Evolutionary conservation across 2,888 invertebrate species (phyloP).

Genomic region (Andrena fulva): DNA sequence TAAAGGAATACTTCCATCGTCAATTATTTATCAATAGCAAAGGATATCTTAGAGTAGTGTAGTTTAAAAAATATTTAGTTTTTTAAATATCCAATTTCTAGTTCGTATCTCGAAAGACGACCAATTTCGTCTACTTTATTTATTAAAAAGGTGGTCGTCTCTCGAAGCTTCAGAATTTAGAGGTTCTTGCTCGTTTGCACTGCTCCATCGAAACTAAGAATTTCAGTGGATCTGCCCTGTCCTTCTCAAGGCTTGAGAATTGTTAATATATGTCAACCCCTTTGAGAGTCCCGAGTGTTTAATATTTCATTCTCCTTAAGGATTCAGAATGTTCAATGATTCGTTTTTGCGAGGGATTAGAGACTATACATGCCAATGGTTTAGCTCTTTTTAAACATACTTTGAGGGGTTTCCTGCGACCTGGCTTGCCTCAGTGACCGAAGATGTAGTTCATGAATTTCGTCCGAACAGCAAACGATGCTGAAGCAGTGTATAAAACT

Average conservation of each 20-base stretch:
- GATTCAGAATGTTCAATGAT: not conserved
- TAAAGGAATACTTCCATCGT: too few relatives aligned
- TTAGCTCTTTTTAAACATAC: not conserved
- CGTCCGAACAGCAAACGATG: not conserved
- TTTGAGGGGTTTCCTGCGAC: not conserved
- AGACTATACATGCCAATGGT: not conserved
- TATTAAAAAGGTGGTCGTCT: not conserved
- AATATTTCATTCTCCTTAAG: conserved; percentile 2
- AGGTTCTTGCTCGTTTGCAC: not conserved
- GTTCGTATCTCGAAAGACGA: not conserved
- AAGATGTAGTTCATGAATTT: conserved; percentile 4
- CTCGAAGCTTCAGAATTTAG: not conserved
- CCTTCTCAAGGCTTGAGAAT: not conserved
- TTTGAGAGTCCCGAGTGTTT: not conserved
- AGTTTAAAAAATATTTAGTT: too few relatives aligned
- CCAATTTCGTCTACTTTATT: not conserved
- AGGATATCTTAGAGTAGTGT: too few relatives aligned
- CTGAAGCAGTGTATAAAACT: not conserved
- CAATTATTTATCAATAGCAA: too few relatives aligned
- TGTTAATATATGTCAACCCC: not conserved
- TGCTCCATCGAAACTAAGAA: not conserved
- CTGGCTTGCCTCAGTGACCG: not conserved
- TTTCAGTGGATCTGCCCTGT: not conserved
- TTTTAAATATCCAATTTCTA: too few relatives aligned
- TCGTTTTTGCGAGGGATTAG: not conserved